Evolutionary conservation across 2,113 vertebrate genomes (phyloP), one percentile per base, ranked within the genome.

Genomic region (Callorhinus ursinus): DNA sequence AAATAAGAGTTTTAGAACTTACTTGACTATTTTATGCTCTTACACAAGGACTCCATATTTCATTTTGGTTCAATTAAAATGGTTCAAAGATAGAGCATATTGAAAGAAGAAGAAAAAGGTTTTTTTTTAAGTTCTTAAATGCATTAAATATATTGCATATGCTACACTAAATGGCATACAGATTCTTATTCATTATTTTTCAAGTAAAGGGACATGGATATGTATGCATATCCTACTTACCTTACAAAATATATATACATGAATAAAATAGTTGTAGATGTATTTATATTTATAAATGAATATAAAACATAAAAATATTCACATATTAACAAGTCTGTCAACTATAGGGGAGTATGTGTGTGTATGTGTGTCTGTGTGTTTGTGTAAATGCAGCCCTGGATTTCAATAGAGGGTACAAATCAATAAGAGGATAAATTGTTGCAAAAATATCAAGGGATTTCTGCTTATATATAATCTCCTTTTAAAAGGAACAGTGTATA

Each of bases 41-140:
- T 94, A 39, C 18, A 80, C 4, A 85, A 57, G 19, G 8, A 81
- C 87, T 81, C 18, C 22, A 24, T 65, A 65, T 88, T 94, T 90
- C 63, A 97, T 94, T 97, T 92, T 90, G 5, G 9, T 63, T 63
- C 22, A 76, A 85, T 93, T 90, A 93, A 88, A 67, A 81, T 95
- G 65, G 19, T 28, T 89, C 24, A 69, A 31, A 74, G 36, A 76
- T 18, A 95, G 59, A 87, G 3, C 19, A 67, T 69, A 69, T 67
- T 65, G 39, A 72, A 46, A 24, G 39, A 15, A 26, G 4, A 90
- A 89, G 67, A 26, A 76, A 94, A 77, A 2, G 4, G 4, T 12
- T 13, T 28, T 33, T 46, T 7, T 46, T 55, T 53, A 5, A 36
- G 24, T 61, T 86, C 92, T 92, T 51, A 92, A 97, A 87, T 91